Evolutionary conservation across 2,113 vertebrate species (phyloP).

Genomic region (Electrona antarctica): DNA sequence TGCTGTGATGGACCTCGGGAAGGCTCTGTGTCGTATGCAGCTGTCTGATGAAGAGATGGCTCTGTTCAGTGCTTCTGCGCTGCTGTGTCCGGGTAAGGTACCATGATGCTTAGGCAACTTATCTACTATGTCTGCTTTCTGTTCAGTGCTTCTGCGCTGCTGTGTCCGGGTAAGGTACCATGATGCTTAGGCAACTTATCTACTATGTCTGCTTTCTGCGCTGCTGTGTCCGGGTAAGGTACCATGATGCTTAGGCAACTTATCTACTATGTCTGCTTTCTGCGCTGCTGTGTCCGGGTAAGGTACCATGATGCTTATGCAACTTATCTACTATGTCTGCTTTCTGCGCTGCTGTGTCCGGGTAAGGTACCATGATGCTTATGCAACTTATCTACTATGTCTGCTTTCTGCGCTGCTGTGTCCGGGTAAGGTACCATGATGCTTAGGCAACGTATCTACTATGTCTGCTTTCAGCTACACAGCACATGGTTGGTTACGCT

Average conservation of each 20-base stretch:
- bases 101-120: no score
- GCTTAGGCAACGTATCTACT: no score
- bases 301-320: neutral
- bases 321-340: no score
- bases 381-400: no score
- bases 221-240: slow-evolving; percentile 86
- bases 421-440: slow-evolving; percentile 75
- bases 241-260: neutral
- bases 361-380: slow-evolving; percentile 65
- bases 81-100: slow-evolving; percentile 85
- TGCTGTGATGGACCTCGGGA: slow-evolving; percentile 86
- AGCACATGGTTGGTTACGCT: no score
- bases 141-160: slow-evolving; percentile 85
- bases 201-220: slow-evolving; percentile 52
- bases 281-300: slow-evolving; percentile 87
- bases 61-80: slow-evolving; percentile 85
- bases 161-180: slow-evolving; percentile 82
- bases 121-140: no score
- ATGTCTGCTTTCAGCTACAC: no score
- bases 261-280: slow-evolving; percentile 23
- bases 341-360: slow-evolving; percentile 84
- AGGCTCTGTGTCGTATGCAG: slow-evolving; percentile 86
- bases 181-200: no score
- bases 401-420: slow-evolving; percentile 80
- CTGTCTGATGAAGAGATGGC: slow-evolving; percentile 89